A percentile compares a stretch with the other conserved stretches of the same genome.
Evolutionary conservation across 2,113 vertebrate species (phyloP).

Genomic region (Capra hircus): DNA sequence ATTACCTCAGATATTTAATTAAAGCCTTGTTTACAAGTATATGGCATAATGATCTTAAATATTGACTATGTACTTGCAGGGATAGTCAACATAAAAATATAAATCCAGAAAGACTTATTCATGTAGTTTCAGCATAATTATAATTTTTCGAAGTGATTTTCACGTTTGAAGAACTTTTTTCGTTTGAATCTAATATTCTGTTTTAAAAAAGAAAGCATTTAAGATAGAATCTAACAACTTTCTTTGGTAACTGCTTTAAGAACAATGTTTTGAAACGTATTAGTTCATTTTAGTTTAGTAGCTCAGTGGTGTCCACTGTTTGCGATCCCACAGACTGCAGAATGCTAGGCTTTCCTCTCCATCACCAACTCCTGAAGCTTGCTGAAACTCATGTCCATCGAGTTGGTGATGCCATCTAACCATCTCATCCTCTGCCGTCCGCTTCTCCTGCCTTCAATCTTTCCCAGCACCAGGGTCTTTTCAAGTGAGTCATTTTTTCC

Average conservation of each 20-base stretch:
- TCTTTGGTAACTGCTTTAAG: neutral
- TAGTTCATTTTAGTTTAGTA: neutral
- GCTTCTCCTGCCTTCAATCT: neutral
- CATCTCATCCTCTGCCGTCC: neutral
- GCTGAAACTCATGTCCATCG: neutral
- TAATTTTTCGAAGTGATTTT: constrained; percentile 13
- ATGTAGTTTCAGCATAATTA: neutral
- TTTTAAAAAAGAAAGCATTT: neutral
- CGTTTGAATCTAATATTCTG: neutral
- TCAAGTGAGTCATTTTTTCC: neutral
- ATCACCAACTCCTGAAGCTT: neutral
- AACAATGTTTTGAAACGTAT: neutral
- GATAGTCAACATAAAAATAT: neutral
- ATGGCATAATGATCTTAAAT: constrained; percentile 17
- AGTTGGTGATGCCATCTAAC: neutral
- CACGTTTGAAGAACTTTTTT: neutral
- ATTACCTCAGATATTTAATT: constrained; percentile 28
- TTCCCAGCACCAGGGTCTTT: neutral
- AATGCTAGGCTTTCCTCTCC: neutral
- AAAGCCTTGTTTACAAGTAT: neutral
- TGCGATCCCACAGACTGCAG: rapidly evolving
- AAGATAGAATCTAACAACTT: neutral
- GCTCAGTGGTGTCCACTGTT: neutral
- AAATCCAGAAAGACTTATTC: constrained; percentile 36
- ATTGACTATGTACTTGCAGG: neutral